Percentiles rank a stretch among this genome's conserved stretches.
phyloP scores from a whole-genome alignment of 2,888 invertebrate genomes.

The Glaucopsyche alexis region DNA sequence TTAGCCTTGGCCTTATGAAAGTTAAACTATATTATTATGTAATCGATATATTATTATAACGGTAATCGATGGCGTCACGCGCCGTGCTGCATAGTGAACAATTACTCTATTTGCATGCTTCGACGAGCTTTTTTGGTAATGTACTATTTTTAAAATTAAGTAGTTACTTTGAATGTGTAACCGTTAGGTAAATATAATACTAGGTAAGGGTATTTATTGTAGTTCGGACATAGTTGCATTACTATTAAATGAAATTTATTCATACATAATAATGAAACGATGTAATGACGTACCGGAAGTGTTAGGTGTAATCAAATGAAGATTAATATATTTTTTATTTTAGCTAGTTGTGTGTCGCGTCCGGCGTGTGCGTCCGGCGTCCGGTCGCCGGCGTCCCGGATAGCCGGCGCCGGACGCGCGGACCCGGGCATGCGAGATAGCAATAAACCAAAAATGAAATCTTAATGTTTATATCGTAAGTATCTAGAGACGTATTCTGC shows the following conservation, averaged over 20 bases:
- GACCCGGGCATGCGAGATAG: constrained; percentile 68
- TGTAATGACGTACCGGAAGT: constrained; percentile 69
- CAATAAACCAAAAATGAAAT: constrained; percentile 80
- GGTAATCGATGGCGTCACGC: constrained; percentile 61
- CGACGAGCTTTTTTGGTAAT: constrained; percentile 80
- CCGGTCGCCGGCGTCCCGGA: constrained; percentile 57
- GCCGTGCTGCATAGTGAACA: constrained; percentile 74
- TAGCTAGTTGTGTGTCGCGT: constrained; percentile 77
- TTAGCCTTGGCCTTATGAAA: constrained; percentile 81
- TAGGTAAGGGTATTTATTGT: constrained; percentile 80
- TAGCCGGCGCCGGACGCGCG: constrained; percentile 52
- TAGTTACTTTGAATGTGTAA: constrained; percentile 78
- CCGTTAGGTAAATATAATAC: constrained; percentile 71
- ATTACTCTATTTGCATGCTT: constrained; percentile 79
- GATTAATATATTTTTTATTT: constrained; percentile 80
- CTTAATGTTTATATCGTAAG: constrained; percentile 72
- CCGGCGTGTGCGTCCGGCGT: constrained; percentile 39
- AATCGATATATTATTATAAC: constrained; percentile 68
- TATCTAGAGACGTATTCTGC: constrained; percentile 76
- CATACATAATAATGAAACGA: constrained; percentile 74
- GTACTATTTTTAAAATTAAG: constrained; percentile 76
- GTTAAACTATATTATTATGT: constrained; percentile 67
- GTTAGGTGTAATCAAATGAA: constrained; percentile 68
- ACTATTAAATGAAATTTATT: constrained; percentile 71
- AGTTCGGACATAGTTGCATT: constrained; percentile 74